Conservation (phyloP, 2,113 vertebrate species). For the Xenopus laevis region DNA sequence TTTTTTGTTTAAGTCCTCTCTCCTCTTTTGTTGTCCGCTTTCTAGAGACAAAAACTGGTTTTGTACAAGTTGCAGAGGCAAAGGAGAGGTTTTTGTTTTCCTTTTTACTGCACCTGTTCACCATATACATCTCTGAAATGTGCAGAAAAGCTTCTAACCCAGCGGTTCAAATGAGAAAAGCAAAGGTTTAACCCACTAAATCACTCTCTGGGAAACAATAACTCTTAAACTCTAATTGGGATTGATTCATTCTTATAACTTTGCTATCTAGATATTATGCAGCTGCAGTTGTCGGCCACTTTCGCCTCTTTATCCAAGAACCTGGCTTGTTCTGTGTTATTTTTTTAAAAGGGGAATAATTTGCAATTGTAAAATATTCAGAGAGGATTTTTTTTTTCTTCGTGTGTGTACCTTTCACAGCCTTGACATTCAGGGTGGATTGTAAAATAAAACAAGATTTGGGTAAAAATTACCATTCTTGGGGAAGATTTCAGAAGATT, state of each 20-base stretch:
- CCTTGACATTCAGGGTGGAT: slow-evolving; percentile 94
- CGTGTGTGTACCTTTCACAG: slow-evolving; percentile 64
- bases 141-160: slow-evolving; percentile 67
- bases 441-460: slow-evolving; percentile 79
- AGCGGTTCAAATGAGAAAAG: slow-evolving; percentile 49
- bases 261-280: slow-evolving; percentile 68
- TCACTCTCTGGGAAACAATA: slow-evolving; percentile 80
- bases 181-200: slow-evolving; percentile 48
- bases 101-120: slow-evolving; percentile 1
- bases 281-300: slow-evolving; percentile 69
- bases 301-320: slow-evolving; percentile 77
- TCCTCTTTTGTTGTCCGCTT: slow-evolving; percentile 58
- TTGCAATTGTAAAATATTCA: slow-evolving; percentile 87
- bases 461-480: slow-evolving; percentile 62
- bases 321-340: slow-evolving; percentile 55
- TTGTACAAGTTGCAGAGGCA: slow-evolving; percentile 54
- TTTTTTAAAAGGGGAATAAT: slow-evolving; percentile 61
- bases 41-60: slow-evolving; percentile 66
- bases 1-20: slow-evolving; percentile 34
- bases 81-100: background rate
- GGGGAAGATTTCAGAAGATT: slow-evolving; percentile 90
- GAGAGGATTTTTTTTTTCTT: slow-evolving; percentile 60
- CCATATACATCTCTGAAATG: slow-evolving; percentile 47
- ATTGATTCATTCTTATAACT: slow-evolving; percentile 85
- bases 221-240: slow-evolving; percentile 79